A percentile compares a stretch with the other conserved stretches of the same genome.
These are phyloP conservation scores for Drosophila rubida DNA, from an alignment of 2,888 invertebrate genomes.

Conservation along the genomic window DNA sequence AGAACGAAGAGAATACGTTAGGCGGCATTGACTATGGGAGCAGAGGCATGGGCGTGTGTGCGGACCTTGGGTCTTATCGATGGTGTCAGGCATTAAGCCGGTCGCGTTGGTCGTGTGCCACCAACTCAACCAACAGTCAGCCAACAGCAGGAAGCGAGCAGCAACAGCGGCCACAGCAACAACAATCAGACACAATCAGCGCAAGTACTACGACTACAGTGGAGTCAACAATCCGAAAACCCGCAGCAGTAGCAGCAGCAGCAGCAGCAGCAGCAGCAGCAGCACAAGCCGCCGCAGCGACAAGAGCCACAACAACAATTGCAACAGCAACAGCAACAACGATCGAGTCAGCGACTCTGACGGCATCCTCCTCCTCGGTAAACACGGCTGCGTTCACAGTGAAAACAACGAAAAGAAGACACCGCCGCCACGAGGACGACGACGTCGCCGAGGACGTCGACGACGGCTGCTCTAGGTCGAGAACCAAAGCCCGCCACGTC, in stretches of 20 bases:
- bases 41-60: conserved; percentile 96
- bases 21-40: conserved; percentile 92
- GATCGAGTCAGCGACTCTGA: conserved; percentile 35
- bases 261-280: conserved; percentile 41
- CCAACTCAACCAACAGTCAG: conserved; percentile 59
- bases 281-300: conserved; percentile 47
- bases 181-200: conserved; percentile 56
- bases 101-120: conserved; percentile 86
- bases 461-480: conserved; percentile 34
- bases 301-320: conserved; percentile 48
- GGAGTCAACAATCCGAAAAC: conserved; percentile 33
- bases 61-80: conserved; percentile 91
- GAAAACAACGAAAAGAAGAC: conserved; percentile 64
- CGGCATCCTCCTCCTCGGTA: conserved; percentile 39
- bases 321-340: conserved; percentile 35
- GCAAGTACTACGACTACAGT: conserved; percentile 36
- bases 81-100: conserved; percentile 87
- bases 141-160: conserved; percentile 39
- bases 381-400: conserved; percentile 65
- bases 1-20: conserved; percentile 89
- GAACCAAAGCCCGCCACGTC: conserved; percentile 36
- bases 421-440: conserved; percentile 45
- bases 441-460: conserved; percentile 58
- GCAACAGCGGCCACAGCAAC: conserved; percentile 44
- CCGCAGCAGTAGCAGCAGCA: conserved; percentile 16